These are phyloP conservation scores for Lycaena phlaeas DNA, from an alignment of 2,888 invertebrate species.

Conservation along the genomic window DNA sequence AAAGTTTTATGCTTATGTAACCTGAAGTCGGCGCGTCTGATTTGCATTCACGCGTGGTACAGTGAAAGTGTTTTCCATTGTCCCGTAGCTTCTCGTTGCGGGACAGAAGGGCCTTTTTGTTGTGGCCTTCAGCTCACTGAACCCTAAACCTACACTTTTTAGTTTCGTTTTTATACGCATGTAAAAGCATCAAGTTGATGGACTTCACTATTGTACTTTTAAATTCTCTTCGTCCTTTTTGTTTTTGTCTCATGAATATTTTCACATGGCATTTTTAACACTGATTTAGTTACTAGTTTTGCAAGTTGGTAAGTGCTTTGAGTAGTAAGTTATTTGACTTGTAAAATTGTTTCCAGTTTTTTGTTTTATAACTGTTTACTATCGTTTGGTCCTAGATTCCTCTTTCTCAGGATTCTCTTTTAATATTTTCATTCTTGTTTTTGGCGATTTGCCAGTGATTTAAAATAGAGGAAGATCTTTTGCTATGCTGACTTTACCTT, in stretches of 20 bases:
- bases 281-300: too few relatives aligned
- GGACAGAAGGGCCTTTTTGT: slow-evolving; percentile 40
- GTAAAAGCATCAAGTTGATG: slow-evolving; percentile 12
- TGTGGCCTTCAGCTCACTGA: slow-evolving; percentile 30
- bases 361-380: too few relatives aligned
- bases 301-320: slow-evolving; percentile 10
- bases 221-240: slow-evolving; percentile 2
- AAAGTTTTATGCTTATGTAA: slow-evolving; percentile 2
- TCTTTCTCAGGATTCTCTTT: too few relatives aligned
- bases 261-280: not conserved
- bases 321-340: too few relatives aligned
- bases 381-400: too few relatives aligned
- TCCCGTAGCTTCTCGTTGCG: slow-evolving; percentile 35
- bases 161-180: slow-evolving; percentile 15
- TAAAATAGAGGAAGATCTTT: too few relatives aligned
- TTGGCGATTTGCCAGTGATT: too few relatives aligned
- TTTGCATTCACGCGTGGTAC: slow-evolving; percentile 51
- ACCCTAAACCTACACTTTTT: slow-evolving; percentile 21
- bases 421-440: too few relatives aligned
- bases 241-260: slow-evolving; percentile 4
- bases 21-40: slow-evolving; percentile 26
- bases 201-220: slow-evolving; percentile 10
- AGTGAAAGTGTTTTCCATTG: slow-evolving; percentile 63
- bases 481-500: too few relatives aligned
- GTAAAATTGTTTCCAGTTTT: too few relatives aligned